Percentiles rank a stretch among this genome's conserved stretches.
Evolutionary conservation across 2,888 invertebrate genomes (phyloP).

Genomic region (Deladenus siricidicola): DNA sequence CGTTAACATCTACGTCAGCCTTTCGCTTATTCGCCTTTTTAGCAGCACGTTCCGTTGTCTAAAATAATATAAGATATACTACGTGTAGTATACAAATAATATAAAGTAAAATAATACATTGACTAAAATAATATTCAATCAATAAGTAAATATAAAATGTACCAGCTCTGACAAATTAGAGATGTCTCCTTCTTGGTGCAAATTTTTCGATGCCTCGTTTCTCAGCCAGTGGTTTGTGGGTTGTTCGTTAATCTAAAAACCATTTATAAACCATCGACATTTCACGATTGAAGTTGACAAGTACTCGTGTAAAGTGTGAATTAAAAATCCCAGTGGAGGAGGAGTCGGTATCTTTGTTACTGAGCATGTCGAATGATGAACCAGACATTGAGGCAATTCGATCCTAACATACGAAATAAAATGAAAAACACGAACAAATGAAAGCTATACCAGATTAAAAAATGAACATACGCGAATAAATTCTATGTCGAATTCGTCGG

Average conservation of each 20-base stretch:
- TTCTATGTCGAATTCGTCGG: not conserved
- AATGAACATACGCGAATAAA: not conserved
- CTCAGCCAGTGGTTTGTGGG: not conserved
- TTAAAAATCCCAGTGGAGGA: not conserved
- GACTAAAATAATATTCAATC: not conserved
- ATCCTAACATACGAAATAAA: not conserved
- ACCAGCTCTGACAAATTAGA: too few species aligned
- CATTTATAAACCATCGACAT: too few species aligned
- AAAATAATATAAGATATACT: too few species aligned
- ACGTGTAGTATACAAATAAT: too few species aligned
- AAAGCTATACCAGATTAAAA: not conserved
- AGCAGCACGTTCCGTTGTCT: too few species aligned
- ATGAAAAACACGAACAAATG: not conserved
- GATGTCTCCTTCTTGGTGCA: not conserved
- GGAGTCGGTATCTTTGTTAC: not conserved
- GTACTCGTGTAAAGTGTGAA: not conserved
- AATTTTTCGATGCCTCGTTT: not conserved
- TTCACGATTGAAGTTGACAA: too few species aligned
- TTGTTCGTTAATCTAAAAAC: not conserved
- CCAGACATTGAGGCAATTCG: constrained; percentile 4
- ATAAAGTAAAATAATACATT: not conserved
- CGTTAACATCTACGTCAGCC: too few species aligned
- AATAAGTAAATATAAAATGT: too few species aligned
- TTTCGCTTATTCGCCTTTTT: too few species aligned
- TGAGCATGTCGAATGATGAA: constrained; percentile 6